Evolutionary conservation across 2,113 vertebrate genomes (phyloP).

Genomic region (Passer domesticus): DNA sequence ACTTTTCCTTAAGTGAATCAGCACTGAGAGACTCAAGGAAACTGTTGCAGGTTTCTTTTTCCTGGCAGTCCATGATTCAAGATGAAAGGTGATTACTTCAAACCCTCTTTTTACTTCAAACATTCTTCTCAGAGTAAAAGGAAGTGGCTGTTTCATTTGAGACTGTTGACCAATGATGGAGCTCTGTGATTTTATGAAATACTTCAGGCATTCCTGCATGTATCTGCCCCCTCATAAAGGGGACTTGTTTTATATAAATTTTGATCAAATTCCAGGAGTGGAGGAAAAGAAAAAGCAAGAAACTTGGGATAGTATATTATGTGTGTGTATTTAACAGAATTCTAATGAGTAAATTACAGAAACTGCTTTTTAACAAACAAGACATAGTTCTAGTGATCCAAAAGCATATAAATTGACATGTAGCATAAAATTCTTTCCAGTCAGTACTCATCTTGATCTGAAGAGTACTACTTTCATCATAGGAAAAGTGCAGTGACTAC

Average conservation of each 20-base stretch:
- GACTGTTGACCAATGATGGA: not conserved
- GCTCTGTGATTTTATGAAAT: not conserved
- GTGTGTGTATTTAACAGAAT: not conserved
- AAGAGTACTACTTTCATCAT: not conserved
- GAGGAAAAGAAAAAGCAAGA: not conserved
- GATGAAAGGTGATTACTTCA: not conserved
- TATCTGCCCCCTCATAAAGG: not conserved
- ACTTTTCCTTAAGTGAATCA: slow-evolving; percentile 61
- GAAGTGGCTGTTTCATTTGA: not conserved
- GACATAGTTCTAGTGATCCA: not conserved
- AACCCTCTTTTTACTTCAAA: not conserved
- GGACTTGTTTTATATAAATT: not conserved
- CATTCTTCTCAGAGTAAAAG: not conserved
- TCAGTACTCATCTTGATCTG: not conserved
- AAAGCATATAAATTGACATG: not conserved
- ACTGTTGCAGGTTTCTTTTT: not conserved
- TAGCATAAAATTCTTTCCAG: not conserved
- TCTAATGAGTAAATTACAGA: not conserved
- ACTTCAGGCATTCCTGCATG: not conserved
- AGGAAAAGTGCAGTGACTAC: not conserved
- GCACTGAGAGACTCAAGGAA: slow-evolving; percentile 7
- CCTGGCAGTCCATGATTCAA: not conserved
- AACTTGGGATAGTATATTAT: not conserved
- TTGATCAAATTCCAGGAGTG: not conserved
- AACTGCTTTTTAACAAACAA: not conserved